phyloP scores from a whole-genome alignment of 2,113 vertebrate genomes.

The Pseudopipra pipra region DNA sequence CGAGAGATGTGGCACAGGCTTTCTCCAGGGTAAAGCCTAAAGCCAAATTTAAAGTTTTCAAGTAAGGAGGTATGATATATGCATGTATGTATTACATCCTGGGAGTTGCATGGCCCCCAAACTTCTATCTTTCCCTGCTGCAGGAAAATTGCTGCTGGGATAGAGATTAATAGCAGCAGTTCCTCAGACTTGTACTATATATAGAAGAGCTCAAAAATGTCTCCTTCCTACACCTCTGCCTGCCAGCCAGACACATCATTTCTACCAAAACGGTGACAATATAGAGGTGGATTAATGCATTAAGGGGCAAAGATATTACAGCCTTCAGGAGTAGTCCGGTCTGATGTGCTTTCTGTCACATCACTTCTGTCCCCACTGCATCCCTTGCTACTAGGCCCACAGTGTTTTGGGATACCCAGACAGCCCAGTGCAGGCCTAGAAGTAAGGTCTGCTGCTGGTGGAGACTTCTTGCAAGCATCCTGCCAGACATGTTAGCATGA shows the following conservation, averaged over 20 bases:
- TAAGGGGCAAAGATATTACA: accelerated
- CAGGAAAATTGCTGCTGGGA: background rate
- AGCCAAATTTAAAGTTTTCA: background rate
- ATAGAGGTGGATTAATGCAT: background rate
- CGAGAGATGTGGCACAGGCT: background rate
- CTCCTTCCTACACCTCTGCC: background rate
- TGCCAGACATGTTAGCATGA: background rate
- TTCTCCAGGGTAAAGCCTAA: background rate
- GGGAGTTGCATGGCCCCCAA: background rate
- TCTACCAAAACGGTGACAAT: accelerated
- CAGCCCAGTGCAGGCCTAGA: accelerated
- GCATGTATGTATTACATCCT: background rate
- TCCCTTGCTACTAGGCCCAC: background rate
- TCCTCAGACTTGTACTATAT: background rate
- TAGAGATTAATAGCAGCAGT: background rate
- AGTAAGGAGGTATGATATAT: background rate
- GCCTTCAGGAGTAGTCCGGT: background rate
- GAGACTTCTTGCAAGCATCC: background rate
- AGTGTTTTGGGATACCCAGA: accelerated
- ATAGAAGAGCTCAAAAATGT: background rate
- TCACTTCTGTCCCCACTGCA: background rate
- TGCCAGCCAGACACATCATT: background rate
- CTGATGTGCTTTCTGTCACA: background rate
- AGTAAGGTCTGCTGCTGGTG: background rate
- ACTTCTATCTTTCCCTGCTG: background rate